A percentile compares a stretch with the other conserved stretches of the same genome.
These are phyloP conservation scores for Pantelozetes paolii DNA, from an alignment of 2,888 invertebrate genomes.

Conservation along the genomic window DNA sequence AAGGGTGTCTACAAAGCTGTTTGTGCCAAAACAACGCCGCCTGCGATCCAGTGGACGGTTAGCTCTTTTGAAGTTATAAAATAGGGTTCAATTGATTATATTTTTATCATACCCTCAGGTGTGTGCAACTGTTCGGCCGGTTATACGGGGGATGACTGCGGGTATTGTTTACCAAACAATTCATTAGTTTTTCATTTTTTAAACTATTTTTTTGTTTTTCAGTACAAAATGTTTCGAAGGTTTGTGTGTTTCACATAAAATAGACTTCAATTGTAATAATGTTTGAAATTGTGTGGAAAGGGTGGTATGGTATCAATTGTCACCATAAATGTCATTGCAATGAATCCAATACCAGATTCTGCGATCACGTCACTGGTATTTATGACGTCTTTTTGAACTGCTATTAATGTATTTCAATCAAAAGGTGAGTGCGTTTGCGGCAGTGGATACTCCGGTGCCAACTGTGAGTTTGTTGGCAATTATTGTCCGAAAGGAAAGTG, in stretches of 20 bases:
- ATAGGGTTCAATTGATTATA: no score
- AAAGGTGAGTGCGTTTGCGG: conserved; percentile 42
- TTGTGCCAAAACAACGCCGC: conserved; percentile 50
- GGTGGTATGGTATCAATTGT: conserved; percentile 76
- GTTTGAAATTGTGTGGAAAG: conserved; percentile 50
- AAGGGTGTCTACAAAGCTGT: conserved; percentile 50
- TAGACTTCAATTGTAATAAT: no score
- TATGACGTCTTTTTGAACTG: conserved; percentile 47
- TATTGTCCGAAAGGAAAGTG: conserved; percentile 61
- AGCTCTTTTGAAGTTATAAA: no score
- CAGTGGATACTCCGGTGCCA: conserved; percentile 40
- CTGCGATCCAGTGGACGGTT: conserved; percentile 51
- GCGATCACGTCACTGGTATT: conserved; percentile 76
- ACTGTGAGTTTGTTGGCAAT: conserved; percentile 44
- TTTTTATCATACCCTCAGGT: no score
- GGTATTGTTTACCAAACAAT: neutral
- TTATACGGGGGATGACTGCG: conserved; percentile 25
- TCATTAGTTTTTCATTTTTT: neutral
- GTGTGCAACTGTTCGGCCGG: conserved; percentile 37
- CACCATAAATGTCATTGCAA: conserved; percentile 70
- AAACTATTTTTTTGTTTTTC: conserved; percentile 6
- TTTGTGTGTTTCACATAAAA: neutral
- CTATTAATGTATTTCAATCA: no score
- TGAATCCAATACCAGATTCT: conserved; percentile 65
- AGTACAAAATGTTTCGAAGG: conserved; percentile 46